Conservation (phyloP, 2,888 invertebrate genomes). For the Watsonalla binaria region DNA sequence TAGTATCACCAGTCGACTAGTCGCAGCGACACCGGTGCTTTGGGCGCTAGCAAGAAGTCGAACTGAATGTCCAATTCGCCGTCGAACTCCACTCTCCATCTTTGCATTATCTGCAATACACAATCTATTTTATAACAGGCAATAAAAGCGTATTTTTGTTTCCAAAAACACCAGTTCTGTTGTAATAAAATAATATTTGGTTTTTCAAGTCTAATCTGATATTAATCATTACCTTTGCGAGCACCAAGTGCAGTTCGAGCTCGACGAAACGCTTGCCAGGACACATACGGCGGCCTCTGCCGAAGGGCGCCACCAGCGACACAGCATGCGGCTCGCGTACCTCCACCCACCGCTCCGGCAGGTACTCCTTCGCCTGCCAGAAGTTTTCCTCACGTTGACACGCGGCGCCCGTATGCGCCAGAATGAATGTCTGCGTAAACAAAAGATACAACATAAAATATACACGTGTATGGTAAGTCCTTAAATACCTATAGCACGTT, state of each 20-base stretch:
- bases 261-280: slow-evolving; percentile 92
- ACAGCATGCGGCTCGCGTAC: slow-evolving; percentile 76
- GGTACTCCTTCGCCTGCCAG: slow-evolving; percentile 81
- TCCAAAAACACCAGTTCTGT: neutral
- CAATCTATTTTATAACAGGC: no score
- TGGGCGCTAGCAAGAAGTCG: slow-evolving; percentile 89
- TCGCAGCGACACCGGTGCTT: slow-evolving; percentile 83
- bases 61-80: slow-evolving; percentile 86
- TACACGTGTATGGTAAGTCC: neutral
- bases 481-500: neutral
- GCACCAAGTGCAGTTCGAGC: slow-evolving; percentile 84
- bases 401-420: slow-evolving; percentile 91
- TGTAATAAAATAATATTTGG: neutral
- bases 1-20: slow-evolving; percentile 77
- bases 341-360: slow-evolving; percentile 88
- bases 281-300: slow-evolving; percentile 88
- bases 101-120: slow-evolving; percentile 80
- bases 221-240: slow-evolving; percentile 81
- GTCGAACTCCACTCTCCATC: slow-evolving; percentile 84
- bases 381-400: slow-evolving; percentile 88
- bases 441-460: slow-evolving; percentile 14
- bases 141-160: slow-evolving; percentile 6
- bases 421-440: slow-evolving; percentile 81
- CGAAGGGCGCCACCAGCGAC: slow-evolving; percentile 87
- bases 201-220: neutral